phyloP scores from a whole-genome alignment of 2,888 invertebrate species.

The Eupithecia abbreviata region DNA sequence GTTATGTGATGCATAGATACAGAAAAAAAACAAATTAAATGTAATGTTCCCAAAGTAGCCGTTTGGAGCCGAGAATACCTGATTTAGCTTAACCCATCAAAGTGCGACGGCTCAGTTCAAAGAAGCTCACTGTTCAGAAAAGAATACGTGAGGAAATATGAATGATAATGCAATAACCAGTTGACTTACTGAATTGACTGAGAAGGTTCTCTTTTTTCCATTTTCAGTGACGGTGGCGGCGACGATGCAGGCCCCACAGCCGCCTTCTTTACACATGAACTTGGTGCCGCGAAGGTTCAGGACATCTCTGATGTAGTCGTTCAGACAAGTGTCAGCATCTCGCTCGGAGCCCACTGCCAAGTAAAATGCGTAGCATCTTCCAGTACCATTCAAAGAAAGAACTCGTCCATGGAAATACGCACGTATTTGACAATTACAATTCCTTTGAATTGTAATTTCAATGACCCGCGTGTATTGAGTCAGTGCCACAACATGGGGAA shows the following conservation, averaged over 20 bases:
- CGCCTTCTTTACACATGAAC: conserved; percentile 87
- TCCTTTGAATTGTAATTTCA: background rate
- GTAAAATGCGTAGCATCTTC: background rate
- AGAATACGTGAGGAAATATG: background rate
- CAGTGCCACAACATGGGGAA: too few species aligned
- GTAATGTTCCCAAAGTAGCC: background rate
- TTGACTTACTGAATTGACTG: conserved; percentile 85
- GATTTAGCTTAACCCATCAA: background rate
- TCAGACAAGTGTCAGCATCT: conserved; percentile 75
- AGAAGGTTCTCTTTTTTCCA: conserved; percentile 61
- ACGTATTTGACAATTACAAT: background rate
- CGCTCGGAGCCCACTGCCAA: conserved; percentile 52
- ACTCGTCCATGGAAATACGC: background rate
- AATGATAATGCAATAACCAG: background rate
- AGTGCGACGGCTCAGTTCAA: background rate
- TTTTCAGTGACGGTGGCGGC: conserved; percentile 70
- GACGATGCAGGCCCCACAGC: conserved; percentile 87
- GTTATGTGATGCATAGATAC: too few species aligned
- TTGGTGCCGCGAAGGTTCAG: conserved; percentile 86
- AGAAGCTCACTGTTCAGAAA: background rate
- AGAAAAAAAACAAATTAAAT: too few species aligned
- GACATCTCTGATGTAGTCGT: conserved; percentile 83
- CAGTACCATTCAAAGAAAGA: background rate
- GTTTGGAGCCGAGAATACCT: background rate
- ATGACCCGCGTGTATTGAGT: background rate